Base-by-base conservation (phyloP, 2,113 vertebrate species). In the Bubalus kerabau region DNA sequence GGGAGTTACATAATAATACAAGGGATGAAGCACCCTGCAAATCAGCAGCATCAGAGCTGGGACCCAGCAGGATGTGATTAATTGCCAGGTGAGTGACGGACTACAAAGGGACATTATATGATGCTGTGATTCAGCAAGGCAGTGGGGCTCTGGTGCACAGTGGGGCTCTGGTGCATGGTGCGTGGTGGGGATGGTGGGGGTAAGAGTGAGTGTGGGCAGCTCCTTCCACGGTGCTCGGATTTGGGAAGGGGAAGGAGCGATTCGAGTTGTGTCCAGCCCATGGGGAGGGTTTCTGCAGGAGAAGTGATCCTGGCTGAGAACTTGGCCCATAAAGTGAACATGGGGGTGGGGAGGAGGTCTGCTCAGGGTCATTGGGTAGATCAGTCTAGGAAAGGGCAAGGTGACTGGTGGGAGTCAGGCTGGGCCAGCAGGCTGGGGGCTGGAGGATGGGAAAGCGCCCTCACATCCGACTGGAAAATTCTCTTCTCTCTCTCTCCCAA, bases 11-110 rank as follows among this genome's bases (percentile, higher is more conserved):
- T 76, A 90, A 93, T 57, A 54, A 85, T 36, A 26, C 81, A 59
- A 92, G 96, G 90, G 74, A 80, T 46, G 74, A 71, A 76, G 84
- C 12, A 2, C 57, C 81, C 92, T 74, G 80, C 28, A 52, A 43
- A 76, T 9, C 50, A 43, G 57, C 67, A 54, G 95, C 93, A 74
- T 87, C 97, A 76, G 89, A 96, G 88, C 52, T 10, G 1, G 54
- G 46, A 64, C 82, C 17, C 57, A 60, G 96, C 91, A 74, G 96
- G 91, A 90, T 50, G 74, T 90, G 62, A 52, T 64, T 95, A 82
- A 95, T 30, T 59, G 90, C 90, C 87, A 87, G 96, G 95, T 94
- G 81, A 97, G 30, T 30, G 83, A 88, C 1, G 21, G 21, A 57
- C 78, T 54, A 52, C 87, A 93, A 57, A 96, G 94, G 81, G 71